These are phyloP conservation scores for Polydrusus pterygomalis DNA, from an alignment of 2,888 invertebrate genomes.

Conservation along the genomic window DNA sequence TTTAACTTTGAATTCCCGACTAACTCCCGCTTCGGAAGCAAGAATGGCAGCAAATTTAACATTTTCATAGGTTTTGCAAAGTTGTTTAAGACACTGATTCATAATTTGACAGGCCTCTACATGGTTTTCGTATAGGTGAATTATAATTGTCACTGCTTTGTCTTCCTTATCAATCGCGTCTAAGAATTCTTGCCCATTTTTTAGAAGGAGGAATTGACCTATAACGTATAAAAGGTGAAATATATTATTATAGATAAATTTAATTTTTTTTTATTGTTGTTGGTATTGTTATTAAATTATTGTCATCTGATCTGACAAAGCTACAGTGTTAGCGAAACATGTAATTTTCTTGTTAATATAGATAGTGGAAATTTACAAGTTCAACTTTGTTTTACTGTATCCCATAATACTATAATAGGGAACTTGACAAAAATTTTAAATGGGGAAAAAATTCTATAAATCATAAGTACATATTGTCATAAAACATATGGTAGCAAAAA, in stretches of 20 bases:
- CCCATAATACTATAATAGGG: too few species aligned
- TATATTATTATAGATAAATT: background rate
- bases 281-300: too few species aligned
- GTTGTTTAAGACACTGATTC: conserved; percentile 86
- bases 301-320: too few species aligned
- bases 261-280: too few species aligned
- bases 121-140: conserved; percentile 90
- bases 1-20: conserved; percentile 86
- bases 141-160: conserved; percentile 86
- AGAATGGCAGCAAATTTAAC: conserved; percentile 94
- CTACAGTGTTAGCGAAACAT: too few species aligned
- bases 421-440: too few species aligned
- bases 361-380: too few species aligned
- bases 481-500: too few species aligned
- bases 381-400: too few species aligned
- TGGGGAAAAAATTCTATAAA: too few species aligned
- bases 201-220: conserved; percentile 78
- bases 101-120: conserved; percentile 83
- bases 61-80: conserved; percentile 86
- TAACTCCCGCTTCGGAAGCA: conserved; percentile 88
- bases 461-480: too few species aligned
- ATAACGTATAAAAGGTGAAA: conserved; percentile 23
- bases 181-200: conserved; percentile 85
- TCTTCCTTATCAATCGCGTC: conserved; percentile 92
- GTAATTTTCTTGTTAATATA: too few species aligned